Evolutionary conservation across 2,113 vertebrate species (phyloP).

Genomic region (Strix aluco): DNA sequence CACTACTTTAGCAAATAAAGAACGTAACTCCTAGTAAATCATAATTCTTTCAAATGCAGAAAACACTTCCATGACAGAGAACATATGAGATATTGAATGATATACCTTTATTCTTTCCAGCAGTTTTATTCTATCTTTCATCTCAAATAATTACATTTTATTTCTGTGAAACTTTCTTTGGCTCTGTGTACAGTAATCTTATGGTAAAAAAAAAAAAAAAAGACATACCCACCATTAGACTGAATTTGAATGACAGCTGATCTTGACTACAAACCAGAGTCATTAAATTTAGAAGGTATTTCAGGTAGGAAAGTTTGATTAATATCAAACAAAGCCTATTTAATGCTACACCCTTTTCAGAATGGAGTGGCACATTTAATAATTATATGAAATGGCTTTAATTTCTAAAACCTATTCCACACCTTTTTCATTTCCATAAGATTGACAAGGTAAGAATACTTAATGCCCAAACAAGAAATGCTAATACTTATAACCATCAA

Average conservation of each 20-base stretch:
- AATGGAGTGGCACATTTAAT: conserved; percentile 47
- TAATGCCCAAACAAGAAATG: conserved; percentile 30
- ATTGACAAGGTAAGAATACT: conserved; percentile 42
- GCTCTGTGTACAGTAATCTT: background rate
- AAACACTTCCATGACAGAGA: background rate
- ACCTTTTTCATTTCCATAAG: conserved; percentile 51
- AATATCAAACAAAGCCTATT: conserved; percentile 73
- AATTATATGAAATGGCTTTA: conserved; percentile 70
- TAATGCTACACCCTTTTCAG: conserved; percentile 61
- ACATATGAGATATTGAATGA: background rate
- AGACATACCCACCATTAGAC: background rate
- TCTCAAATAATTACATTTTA: background rate
- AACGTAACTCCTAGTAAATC: background rate
- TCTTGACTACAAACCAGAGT: conserved; percentile 60
- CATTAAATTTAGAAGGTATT: conserved; percentile 63
- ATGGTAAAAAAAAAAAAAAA: background rate
- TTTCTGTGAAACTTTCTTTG: background rate
- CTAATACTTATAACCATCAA: background rate
- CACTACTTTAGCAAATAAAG: background rate
- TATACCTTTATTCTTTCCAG: background rate
- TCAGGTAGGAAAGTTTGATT: conserved; percentile 66
- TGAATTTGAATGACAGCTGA: conserved; percentile 36
- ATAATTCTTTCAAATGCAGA: background rate
- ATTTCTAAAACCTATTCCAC: conserved; percentile 23
- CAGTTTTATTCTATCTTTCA: background rate